These are phyloP conservation scores for Ceratotherium simum DNA, from an alignment of 2,113 vertebrate species.

Conservation along the genomic window DNA sequence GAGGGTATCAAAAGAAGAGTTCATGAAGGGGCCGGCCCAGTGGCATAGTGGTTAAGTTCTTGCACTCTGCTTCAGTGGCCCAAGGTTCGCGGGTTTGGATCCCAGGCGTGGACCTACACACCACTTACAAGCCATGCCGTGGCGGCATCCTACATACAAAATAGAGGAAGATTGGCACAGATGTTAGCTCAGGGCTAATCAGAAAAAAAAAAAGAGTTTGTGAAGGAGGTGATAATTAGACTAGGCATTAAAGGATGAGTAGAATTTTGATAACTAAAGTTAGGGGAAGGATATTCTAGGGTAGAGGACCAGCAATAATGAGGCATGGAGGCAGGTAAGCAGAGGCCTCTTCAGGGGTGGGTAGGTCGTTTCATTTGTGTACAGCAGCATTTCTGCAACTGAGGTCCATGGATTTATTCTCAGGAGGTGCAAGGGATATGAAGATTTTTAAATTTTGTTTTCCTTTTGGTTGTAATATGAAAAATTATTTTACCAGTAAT, in stretches of 20 bases:
- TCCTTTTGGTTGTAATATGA: not conserved
- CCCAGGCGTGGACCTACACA: no score
- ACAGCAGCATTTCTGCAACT: not conserved
- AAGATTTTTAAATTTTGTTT: conserved; percentile 39
- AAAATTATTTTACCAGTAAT: conserved; percentile 31
- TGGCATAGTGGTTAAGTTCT: no score
- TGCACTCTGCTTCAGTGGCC: no score
- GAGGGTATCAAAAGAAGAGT: not conserved
- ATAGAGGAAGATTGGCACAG: no score
- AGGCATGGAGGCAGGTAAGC: not conserved
- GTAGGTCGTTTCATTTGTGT: not conserved
- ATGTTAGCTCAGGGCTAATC: no score
- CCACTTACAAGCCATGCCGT: no score
- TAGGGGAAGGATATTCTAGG: not conserved
- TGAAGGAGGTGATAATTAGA: not conserved
- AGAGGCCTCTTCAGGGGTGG: not conserved
- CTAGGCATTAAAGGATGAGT: not conserved
- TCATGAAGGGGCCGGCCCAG: not conserved
- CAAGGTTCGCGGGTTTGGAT: no score
- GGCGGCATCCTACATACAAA: no score
- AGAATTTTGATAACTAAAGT: not conserved
- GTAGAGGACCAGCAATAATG: not conserved
- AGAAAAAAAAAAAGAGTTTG: not conserved
- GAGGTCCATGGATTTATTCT: not conserved
- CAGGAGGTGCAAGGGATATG: not conserved